Percentiles rank a stretch among this genome's conserved stretches.
phyloP scores from a whole-genome alignment of 1,140 invertebrate genomes.

The Papilio xuthus region DNA sequence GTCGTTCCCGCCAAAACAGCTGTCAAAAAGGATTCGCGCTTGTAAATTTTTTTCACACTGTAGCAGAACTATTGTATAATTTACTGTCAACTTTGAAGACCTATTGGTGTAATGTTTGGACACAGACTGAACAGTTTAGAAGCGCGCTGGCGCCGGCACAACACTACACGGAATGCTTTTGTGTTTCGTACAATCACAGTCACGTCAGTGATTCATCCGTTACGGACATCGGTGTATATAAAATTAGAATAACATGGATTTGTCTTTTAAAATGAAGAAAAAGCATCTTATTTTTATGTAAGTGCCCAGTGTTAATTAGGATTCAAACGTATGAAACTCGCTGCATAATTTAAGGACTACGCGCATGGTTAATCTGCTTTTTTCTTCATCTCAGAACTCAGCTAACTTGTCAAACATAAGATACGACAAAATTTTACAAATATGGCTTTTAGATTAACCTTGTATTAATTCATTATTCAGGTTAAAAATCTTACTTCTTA shows the following conservation, averaged over 20 bases:
- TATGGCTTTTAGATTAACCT: too few relatives aligned
- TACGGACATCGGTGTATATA: constrained; percentile 36
- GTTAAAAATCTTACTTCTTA: too few relatives aligned
- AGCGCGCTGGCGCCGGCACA: constrained; percentile 58
- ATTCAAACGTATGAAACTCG: too few relatives aligned
- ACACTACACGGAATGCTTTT: constrained; percentile 53
- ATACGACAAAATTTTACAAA: too few relatives aligned
- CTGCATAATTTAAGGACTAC: too few relatives aligned
- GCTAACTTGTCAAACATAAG: too few relatives aligned
- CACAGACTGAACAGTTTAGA: constrained; percentile 65
- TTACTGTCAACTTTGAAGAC: constrained; percentile 38
- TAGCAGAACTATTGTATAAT: constrained; percentile 22
- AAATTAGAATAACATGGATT: neutral
- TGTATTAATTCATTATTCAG: too few relatives aligned
- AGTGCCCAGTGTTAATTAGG: too few relatives aligned
- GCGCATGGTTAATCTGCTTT: too few relatives aligned
- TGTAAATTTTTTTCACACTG: constrained; percentile 31
- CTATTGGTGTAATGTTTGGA: constrained; percentile 61
- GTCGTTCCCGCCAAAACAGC: constrained; percentile 4
- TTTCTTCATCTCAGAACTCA: too few relatives aligned
- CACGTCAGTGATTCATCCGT: constrained; percentile 47
- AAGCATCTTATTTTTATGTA: neutral
- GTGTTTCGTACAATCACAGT: constrained; percentile 62
- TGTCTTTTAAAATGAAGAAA: neutral
- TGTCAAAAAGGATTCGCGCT: constrained; percentile 16